phyloP scores from a whole-genome alignment of 2,888 invertebrate species.

The Hypercompe scribonia region DNA sequence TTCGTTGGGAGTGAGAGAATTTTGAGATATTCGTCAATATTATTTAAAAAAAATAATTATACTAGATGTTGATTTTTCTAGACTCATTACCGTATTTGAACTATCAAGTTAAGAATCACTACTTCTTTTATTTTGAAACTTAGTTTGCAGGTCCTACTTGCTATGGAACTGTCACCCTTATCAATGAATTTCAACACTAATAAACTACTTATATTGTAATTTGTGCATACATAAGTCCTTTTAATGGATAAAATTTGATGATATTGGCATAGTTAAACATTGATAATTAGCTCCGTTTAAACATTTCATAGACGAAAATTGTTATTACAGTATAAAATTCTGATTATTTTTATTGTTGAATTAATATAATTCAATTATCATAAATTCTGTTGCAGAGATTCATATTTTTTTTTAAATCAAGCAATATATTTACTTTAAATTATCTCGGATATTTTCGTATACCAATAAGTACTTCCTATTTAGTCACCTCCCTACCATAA shows the following conservation, averaged over 20 bases:
- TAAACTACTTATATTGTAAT: too few relatives aligned
- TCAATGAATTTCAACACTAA: too few relatives aligned
- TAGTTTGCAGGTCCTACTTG: neutral
- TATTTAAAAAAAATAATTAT: neutral
- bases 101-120: too few relatives aligned
- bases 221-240: neutral
- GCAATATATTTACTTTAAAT: neutral
- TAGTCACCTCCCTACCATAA: conserved; percentile 27
- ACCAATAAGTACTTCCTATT: conserved; percentile 9
- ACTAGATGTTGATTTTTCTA: too few relatives aligned
- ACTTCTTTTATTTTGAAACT: neutral
- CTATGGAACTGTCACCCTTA: neutral
- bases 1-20: neutral
- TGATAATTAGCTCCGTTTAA: neutral
- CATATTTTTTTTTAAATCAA: too few relatives aligned
- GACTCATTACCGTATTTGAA: too few relatives aligned
- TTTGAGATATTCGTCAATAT: neutral
- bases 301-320: too few relatives aligned
- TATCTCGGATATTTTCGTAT: conserved; percentile 18
- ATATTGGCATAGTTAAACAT: neutral
- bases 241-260: neutral
- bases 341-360: too few relatives aligned
- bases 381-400: too few relatives aligned
- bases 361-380: too few relatives aligned
- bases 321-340: too few relatives aligned